Evolutionary conservation across 2,113 vertebrate genomes (phyloP).

Genomic region (Notothenia coriiceps): DNA sequence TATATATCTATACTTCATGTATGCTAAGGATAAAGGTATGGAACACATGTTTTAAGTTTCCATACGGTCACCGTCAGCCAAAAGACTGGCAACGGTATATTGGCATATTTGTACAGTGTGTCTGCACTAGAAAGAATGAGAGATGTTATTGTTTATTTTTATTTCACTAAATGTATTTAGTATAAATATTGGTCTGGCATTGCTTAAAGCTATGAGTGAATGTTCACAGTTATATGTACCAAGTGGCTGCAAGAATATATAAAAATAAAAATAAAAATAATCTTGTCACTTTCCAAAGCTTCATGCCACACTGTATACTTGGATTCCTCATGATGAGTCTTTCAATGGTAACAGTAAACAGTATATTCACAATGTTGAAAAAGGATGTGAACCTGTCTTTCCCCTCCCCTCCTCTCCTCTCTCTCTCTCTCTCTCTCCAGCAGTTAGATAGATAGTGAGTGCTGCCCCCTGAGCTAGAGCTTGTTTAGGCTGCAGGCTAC

Average conservation of each 20-base stretch:
- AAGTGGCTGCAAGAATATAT: background rate
- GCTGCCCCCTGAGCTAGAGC: slow-evolving; percentile 65
- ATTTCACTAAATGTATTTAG: background rate
- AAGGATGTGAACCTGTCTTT: slow-evolving; percentile 11
- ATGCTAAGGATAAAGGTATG: background rate
- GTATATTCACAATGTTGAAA: slow-evolving; percentile 27
- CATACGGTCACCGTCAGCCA: too few relatives aligned
- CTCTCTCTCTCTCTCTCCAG: slow-evolving; percentile 37
- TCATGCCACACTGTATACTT: background rate
- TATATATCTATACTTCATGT: slow-evolving; percentile 1
- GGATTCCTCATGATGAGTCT: background rate
- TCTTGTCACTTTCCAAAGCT: background rate
- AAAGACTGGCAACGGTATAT: too few relatives aligned
- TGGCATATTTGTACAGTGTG: too few relatives aligned
- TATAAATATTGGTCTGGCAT: background rate
- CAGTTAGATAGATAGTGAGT: slow-evolving; percentile 66
- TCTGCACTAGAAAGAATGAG: too few relatives aligned
- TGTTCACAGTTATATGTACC: background rate
- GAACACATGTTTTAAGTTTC: too few relatives aligned
- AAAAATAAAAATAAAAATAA: background rate
- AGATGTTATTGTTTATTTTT: too few relatives aligned
- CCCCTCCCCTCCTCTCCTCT: slow-evolving; percentile 4
- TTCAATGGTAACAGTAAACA: slow-evolving; percentile 18
- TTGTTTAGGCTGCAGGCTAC: slow-evolving; percentile 73
- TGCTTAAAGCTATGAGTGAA: background rate